Conservation (phyloP, 2,113 vertebrate species). For the Parus major region DNA sequence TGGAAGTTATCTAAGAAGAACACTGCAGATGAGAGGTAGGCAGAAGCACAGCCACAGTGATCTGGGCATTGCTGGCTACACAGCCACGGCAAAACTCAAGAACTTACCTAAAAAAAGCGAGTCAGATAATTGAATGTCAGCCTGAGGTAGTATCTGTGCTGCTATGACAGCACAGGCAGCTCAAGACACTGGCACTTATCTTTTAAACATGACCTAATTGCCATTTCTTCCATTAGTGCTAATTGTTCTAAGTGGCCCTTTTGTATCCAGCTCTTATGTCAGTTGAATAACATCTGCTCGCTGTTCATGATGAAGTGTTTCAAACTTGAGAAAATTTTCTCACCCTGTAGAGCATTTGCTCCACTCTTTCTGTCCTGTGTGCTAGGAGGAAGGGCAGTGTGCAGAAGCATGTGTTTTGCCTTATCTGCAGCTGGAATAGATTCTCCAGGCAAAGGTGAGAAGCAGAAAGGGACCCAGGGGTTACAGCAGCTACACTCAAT, state of each 20-base stretch:
- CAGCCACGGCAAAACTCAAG: neutral
- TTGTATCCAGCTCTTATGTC: neutral
- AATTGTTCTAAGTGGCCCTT: neutral
- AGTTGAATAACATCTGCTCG: neutral
- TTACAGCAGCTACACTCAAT: neutral
- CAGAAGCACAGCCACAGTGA: neutral
- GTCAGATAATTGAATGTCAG: neutral
- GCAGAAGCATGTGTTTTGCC: neutral
- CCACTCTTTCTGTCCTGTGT: neutral
- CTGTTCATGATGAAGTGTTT: neutral
- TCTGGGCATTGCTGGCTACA: neutral
- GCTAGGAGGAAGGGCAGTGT: neutral
- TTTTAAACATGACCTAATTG: neutral
- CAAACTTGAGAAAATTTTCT: neutral
- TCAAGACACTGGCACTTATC: neutral
- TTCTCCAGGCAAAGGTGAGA: neutral
- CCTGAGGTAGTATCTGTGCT: neutral
- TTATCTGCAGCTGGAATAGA: neutral
- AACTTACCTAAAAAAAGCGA: neutral
- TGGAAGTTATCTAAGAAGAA: neutral
- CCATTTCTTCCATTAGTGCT: neutral
- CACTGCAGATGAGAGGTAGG: neutral
- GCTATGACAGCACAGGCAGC: neutral
- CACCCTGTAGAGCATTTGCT: neutral
- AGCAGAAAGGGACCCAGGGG: neutral